A percentile compares a stretch with the other conserved stretches of the same genome.
Conservation (phyloP, 2,797 vertebrate genomes). For the Cuculus canorus region DNA sequence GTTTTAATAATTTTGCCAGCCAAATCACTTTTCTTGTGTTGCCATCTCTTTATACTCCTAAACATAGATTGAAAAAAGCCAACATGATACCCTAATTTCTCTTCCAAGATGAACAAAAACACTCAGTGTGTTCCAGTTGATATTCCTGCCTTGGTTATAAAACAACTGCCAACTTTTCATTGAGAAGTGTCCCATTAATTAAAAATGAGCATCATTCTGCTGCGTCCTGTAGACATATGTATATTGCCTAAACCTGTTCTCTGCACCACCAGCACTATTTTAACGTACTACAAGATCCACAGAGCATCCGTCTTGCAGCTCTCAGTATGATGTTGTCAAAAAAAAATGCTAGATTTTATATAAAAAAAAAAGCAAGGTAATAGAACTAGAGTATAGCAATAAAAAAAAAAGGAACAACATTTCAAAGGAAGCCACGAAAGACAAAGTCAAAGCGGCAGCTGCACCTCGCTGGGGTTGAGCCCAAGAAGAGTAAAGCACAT, state of each 20-base stretch:
- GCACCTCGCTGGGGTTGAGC: constrained; percentile 6
- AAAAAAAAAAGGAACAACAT: constrained; percentile 1
- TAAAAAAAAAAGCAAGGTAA: constrained; percentile 1
- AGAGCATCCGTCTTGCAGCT: background rate
- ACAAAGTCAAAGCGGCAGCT: constrained; percentile 54
- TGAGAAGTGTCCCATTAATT: constrained; percentile 19
- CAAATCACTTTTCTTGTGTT: background rate
- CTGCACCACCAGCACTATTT: background rate
- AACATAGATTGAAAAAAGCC: background rate
- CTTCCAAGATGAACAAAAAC: constrained; percentile 7
- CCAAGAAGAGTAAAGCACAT: constrained; percentile 47
- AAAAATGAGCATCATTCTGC: background rate
- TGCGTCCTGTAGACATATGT: background rate
- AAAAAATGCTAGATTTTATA: background rate
- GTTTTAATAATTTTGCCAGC: background rate
- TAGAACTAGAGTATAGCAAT: background rate
- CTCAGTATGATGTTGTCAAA: background rate
- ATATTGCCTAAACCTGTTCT: background rate
- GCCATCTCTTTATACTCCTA: background rate
- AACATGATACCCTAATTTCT: background rate
- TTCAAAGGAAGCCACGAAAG: constrained; percentile 47
- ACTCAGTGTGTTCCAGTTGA: background rate
- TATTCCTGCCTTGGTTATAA: background rate
- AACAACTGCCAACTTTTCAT: background rate
- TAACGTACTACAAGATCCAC: background rate